Base-by-base conservation (phyloP, 2,888 invertebrate species). In the Muschampia plurimacula region DNA sequence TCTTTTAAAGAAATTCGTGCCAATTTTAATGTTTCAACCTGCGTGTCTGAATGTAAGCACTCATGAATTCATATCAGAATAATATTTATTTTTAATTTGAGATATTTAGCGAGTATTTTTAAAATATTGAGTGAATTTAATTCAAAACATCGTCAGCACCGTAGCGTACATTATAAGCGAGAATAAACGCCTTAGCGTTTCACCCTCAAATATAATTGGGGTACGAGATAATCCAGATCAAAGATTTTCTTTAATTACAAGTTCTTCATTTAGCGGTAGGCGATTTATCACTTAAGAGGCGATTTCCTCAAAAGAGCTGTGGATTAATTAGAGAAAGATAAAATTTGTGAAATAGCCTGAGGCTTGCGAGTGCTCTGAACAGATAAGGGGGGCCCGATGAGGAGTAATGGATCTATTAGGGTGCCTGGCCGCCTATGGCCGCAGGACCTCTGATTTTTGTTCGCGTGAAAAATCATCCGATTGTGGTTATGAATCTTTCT, bases 281-380 rank as follows among this genome's bases (percentile, higher is more conserved):
- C 86, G 85, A 91, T 89, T 92, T 89, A 91, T 92, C 88, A 91
- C 87, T 90, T 88, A 88, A 86, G 86, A 88, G 82, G 85, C 87
- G 86, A 89, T 91, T 87, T 83, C 83, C 84, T 86, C 83, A 87
- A 89, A 89, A 89, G 86, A 86, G 87, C 90, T 86, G 82, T 85
- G 88, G 91, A 92, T 92, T 93, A 92, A 92, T 93, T 92, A 89
- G 86, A 85, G 87, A 83, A 84, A 89, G 91, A 93, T 91, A 91
- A 92, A 92, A 93, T 91, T 92, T 89, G 86, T 88, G 86, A 89
- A 89, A 88, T 86, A 86, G 86, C 89, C 85, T 80, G 83, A 84
- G 86, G 88, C 83, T 86, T 82, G 87, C 83, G 89, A 88, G 89
- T 90, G 90, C 85, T 89, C 83, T 69, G 82, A 82, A 83, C 84